phyloP scores from a whole-genome alignment of 2,888 invertebrate species.

The Pherbina coryleti region DNA sequence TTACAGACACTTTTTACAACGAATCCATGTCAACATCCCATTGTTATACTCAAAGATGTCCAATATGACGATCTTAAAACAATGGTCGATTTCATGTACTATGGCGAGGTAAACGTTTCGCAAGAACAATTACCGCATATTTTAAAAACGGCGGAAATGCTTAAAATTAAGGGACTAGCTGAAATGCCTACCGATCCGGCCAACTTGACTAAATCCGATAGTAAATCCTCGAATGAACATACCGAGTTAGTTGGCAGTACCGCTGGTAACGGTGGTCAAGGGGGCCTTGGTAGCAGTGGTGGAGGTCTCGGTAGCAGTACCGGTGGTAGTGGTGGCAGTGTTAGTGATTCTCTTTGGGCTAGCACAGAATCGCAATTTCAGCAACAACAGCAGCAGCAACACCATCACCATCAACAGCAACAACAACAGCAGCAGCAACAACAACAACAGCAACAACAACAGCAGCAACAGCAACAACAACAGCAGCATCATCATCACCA shows the following conservation, averaged over 20 bases:
- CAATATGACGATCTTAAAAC: conserved; percentile 87
- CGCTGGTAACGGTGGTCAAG: conserved; percentile 54
- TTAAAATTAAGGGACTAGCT: conserved; percentile 89
- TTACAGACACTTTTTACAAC: conserved; percentile 82
- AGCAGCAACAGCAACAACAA: conserved; percentile 72
- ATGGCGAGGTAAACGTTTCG: conserved; percentile 91
- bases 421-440: conserved; percentile 72
- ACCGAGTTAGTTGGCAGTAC: conserved; percentile 71
- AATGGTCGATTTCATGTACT: conserved; percentile 93
- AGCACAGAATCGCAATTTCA: conserved; percentile 71
- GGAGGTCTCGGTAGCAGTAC: conserved; percentile 54
- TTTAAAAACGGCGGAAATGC: conserved; percentile 85
- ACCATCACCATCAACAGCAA: conserved; percentile 73
- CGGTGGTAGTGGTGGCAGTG: conserved; percentile 59
- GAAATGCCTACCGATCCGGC: conserved; percentile 87
- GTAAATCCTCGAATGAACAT: conserved; percentile 71
- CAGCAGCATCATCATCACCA: conserved; percentile 72
- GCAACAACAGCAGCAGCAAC: conserved; percentile 73
- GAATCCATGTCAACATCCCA: conserved; percentile 90
- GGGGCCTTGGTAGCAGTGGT: conserved; percentile 56
- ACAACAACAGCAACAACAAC: conserved; percentile 64
- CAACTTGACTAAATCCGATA: conserved; percentile 79
- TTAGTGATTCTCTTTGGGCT: conserved; percentile 72
- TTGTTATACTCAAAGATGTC: conserved; percentile 90
- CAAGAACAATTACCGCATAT: conserved; percentile 87